Evolutionary conservation across 2,113 vertebrate species (phyloP), one percentile per base, ranked within the genome.

Genomic region (Platycercus adscitus): DNA sequence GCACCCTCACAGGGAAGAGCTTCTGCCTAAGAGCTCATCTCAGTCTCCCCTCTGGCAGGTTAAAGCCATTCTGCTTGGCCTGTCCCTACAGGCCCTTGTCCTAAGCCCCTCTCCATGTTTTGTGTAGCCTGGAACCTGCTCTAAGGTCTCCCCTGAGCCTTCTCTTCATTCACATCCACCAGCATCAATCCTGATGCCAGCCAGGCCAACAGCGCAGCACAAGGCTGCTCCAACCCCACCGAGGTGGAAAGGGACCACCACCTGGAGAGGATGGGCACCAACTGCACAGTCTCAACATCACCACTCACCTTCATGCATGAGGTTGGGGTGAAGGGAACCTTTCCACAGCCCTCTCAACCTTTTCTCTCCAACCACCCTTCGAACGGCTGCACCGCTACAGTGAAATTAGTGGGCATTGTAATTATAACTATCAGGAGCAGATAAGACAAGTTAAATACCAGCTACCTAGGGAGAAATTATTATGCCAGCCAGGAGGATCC

Each of bases 391-490:
- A 13, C 44, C 44, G 73, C 79, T 31, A 71, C 83, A 63, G 83
- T 12, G 88, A 96, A 98, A 97, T 95, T 95, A 92, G 72, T 35
- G 93, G 96, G 97, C 93, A 91, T 73, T 81, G 83, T 96, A 96
- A 97, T 98, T 97, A 96, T 80, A 97, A 96, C 91, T 94, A 97
- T 97, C 92, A 81, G 89, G 81, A 95, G 81, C 95, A 98, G 94
- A 94, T 78, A 93, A 96, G 96, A 97, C 97, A 96, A 97, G 98
- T 98, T 98, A 98, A 98, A 98, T 98, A 98, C 89, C 97, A 98
- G 94, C 95, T 95, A 97, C 96, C 94, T 94, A 88, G 97, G 95
- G 96, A 97, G 93, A 95, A 94, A 97, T 97, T 97, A 97, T 97
- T 95, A 97, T 95, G 97, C 97, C 96, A 97, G 90, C 90, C 81